Evolutionary conservation across 2,113 vertebrate genomes (phyloP).

Genomic region (Uropsilus gracilis): DNA sequence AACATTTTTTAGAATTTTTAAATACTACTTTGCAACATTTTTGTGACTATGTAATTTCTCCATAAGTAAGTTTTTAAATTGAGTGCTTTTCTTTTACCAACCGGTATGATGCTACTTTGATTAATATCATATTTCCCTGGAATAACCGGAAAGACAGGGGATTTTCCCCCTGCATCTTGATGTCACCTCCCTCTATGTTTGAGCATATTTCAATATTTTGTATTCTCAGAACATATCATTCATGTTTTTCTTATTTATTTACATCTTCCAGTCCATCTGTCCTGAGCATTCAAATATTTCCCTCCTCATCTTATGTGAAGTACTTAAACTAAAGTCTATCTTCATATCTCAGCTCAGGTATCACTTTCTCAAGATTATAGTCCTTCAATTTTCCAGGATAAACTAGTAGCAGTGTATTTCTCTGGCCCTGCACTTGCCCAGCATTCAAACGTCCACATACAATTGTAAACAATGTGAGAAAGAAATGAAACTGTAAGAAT

Average conservation of each 20-base stretch:
- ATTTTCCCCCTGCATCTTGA: not conserved
- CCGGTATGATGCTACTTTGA: not conserved
- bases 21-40: not conserved
- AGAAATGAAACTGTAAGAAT: not conserved
- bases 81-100: not conserved
- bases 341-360: not conserved
- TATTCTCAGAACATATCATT: not conserved
- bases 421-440: not conserved
- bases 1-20: no score
- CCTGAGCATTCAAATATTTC: not conserved
- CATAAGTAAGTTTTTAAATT: not conserved
- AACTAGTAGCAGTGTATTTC: not conserved
- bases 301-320: accelerated
- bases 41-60: not conserved
- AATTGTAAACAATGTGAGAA: not conserved
- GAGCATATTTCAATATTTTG: not conserved
- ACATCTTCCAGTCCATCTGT: not conserved
- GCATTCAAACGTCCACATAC: not conserved
- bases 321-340: not conserved
- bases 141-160: not conserved
- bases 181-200: not conserved
- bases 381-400: not conserved
- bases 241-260: not conserved
- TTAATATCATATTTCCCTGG: not conserved
- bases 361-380: not conserved